Base-by-base conservation (phyloP, 1,140 invertebrate genomes). In the Nymphalis io region DNA sequence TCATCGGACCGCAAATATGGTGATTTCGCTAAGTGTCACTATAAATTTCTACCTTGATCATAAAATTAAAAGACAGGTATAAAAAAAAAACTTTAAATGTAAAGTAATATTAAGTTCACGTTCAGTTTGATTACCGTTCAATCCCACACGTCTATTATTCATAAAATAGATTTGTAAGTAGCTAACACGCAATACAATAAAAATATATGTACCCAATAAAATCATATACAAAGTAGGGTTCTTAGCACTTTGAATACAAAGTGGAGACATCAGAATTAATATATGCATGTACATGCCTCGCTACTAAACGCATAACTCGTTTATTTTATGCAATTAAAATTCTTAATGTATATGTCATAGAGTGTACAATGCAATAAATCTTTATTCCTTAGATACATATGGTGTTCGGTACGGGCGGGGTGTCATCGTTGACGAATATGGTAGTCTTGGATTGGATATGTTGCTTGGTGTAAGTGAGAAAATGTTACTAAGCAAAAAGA, bases 341-440 rank as follows among this genome's bases (percentile, higher is more conserved):
- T 12, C 63, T n/a, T 65, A 13, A 38, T 6, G 6, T 2, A 16
- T 12, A 40, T 33, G 38, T 58, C 38, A 15, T 65, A 65, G 40
- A 55, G 63, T 58, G 44, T 65, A 65, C 42, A 65, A 15, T 65
- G 55, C 16, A 65, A 58, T 65, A 40, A 27, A 40, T 44, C 53
- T 58, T 58, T 65, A 57, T 23, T 58, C 6, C 10, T 55, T 40
- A 38, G 53, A 33, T 53, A 55, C n/a, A 40, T 53, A 16, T 13
- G 27, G 48, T 38, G 27, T 58, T 15, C 48, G 18, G 46, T 53
- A 51, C 48, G 18, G 20, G 16, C 46, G 46, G 27, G 60, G 61
- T 70, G 61, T 70, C 68, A 72, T 61, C 64, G 59, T 61, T 66
- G 70, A 66, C 63, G 70, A 72, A 67, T 67, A 72, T 72, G 70